These are phyloP conservation scores for Stictocephala bisonia DNA, from an alignment of 2,888 invertebrate species.

Conservation along the genomic window DNA sequence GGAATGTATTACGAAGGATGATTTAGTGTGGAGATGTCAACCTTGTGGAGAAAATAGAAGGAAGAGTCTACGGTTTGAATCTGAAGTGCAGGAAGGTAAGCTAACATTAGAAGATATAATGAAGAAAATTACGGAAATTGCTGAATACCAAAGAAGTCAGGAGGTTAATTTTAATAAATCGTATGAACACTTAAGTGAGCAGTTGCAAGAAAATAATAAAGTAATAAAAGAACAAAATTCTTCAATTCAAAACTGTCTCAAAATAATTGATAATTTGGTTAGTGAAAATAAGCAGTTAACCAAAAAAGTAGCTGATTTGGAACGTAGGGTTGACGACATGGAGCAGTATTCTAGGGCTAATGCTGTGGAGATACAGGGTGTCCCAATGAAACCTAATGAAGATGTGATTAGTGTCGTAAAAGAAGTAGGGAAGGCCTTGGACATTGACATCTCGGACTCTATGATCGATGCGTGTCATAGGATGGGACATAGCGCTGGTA, in stretches of 20 bases:
- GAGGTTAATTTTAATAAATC: neutral
- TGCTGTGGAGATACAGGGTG: constrained; percentile 16
- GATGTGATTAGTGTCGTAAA: constrained; percentile 10
- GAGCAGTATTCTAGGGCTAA: constrained; percentile 26
- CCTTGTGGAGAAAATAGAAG: neutral
- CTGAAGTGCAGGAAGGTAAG: neutral
- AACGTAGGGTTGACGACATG: constrained; percentile 7
- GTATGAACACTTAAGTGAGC: neutral
- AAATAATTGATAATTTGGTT: neutral
- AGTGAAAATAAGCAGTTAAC: neutral
- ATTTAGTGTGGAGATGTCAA: neutral
- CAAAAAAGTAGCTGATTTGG: constrained; percentile 1
- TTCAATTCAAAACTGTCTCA: neutral
- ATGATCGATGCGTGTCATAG: constrained; percentile 33
- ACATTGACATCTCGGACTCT: neutral
- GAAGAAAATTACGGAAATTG: neutral
- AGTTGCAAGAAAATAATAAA: neutral
- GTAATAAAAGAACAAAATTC: neutral
- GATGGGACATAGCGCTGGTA: neutral
- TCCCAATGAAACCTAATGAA: constrained; percentile 6
- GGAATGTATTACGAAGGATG: neutral
- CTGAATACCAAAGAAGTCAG: neutral
- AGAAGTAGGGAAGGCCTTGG: neutral
- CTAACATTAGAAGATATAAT: neutral
- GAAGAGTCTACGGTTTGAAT: neutral